Evolutionary conservation across 1,140 invertebrate genomes (phyloP).

Genomic region (Saccostrea glomerata): DNA sequence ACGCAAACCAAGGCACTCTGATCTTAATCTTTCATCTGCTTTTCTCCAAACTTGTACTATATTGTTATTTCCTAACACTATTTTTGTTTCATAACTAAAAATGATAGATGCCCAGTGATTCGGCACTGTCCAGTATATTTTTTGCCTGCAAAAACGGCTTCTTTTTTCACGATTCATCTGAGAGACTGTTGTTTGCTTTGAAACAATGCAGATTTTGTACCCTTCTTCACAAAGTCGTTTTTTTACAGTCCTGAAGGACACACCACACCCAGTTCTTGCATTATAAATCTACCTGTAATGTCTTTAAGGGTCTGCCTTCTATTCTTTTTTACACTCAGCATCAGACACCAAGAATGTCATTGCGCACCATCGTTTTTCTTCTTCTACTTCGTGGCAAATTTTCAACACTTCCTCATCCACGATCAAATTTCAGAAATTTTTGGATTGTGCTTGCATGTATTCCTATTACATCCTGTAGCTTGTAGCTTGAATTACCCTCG

Average conservation of each 20-base stretch:
- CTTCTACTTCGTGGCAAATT: constrained; percentile 37
- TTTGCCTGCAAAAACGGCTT: constrained; percentile 9
- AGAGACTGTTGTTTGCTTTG: constrained; percentile 41
- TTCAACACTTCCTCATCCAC: too few species aligned
- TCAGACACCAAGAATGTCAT: background rate
- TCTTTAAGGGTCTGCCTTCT: background rate
- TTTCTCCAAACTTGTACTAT: too few species aligned
- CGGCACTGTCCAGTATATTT: background rate
- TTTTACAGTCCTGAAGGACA: background rate
- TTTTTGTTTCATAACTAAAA: background rate
- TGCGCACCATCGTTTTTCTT: background rate
- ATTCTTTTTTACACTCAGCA: background rate
- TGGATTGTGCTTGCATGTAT: constrained; percentile 32
- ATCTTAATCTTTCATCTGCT: too few species aligned
- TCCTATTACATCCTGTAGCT: too few species aligned
- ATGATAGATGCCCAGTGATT: background rate
- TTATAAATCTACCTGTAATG: background rate
- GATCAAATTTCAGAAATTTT: constrained; percentile 17
- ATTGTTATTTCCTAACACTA: too few species aligned
- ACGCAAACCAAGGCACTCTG: too few species aligned
- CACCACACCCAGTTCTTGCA: background rate
- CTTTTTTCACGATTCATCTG: background rate
- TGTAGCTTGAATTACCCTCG: too few species aligned
- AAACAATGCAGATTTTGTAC: constrained; percentile 30
- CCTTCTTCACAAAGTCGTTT: constrained; percentile 1